Conservation (phyloP, 2,888 invertebrate genomes). For the Strigamia maritima region DNA sequence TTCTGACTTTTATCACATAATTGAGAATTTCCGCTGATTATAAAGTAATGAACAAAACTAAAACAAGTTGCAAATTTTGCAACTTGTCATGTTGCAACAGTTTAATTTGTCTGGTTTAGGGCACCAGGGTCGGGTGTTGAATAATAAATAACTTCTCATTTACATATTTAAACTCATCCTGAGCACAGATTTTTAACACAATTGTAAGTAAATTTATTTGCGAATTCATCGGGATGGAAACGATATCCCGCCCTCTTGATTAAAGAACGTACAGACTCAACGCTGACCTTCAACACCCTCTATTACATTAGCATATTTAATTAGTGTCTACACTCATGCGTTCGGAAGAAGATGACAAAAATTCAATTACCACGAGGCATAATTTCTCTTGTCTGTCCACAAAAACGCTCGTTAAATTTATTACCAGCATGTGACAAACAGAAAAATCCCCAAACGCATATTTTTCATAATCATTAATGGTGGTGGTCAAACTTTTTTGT, state of each 20-base stretch:
- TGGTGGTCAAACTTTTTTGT: too few relatives aligned
- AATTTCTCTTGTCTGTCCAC: background rate
- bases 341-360: background rate
- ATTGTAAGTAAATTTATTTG: conserved; percentile 18
- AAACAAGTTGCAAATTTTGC: conserved; percentile 7
- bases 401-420: background rate
- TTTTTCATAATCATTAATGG: too few relatives aligned
- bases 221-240: background rate
- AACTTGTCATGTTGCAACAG: background rate
- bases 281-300: background rate
- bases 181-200: background rate
- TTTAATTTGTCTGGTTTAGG: background rate
- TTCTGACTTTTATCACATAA: background rate
- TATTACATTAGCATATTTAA: conserved; percentile 12
- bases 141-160: background rate
- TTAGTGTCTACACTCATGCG: background rate
- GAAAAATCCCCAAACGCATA: too few relatives aligned
- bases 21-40: background rate
- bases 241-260: conserved; percentile 11
- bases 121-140: background rate
- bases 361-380: background rate
- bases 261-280: conserved; percentile 1
- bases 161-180: conserved; percentile 3
- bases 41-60: conserved; percentile 6
- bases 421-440: background rate